These are phyloP conservation scores for Xanthostigma xanthostigma DNA, from an alignment of 2,888 invertebrate species.

Conservation along the genomic window DNA sequence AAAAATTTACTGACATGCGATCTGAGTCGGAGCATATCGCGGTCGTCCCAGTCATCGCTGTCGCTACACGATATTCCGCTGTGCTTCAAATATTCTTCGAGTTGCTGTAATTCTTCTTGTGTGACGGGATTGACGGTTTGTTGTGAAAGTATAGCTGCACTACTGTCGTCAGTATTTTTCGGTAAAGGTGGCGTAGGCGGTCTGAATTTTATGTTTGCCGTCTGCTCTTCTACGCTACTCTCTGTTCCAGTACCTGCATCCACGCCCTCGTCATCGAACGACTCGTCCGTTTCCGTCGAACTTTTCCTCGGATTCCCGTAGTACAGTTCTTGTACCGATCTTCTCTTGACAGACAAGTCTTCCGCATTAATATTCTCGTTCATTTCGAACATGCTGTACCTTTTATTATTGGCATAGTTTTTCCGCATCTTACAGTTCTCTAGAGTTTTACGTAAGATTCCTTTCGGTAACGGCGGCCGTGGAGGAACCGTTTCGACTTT, in stretches of 20 bases:
- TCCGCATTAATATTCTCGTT: conserved; percentile 34
- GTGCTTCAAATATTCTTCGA: conserved; percentile 55
- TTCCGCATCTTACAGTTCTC: conserved; percentile 36
- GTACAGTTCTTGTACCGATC: conserved; percentile 63
- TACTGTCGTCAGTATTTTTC: conserved; percentile 24
- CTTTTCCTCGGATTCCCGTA: conserved; percentile 38
- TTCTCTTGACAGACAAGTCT: conserved; percentile 40
- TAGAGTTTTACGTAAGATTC: conserved; percentile 51
- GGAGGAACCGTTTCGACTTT: conserved; percentile 45
- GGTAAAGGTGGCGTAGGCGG: conserved; percentile 38
- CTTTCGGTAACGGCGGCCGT: conserved; percentile 54
- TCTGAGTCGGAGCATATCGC: conserved; percentile 52
- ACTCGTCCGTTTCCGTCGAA: conserved; percentile 31
- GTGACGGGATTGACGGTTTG: conserved; percentile 20
- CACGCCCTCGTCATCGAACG: conserved; percentile 46
- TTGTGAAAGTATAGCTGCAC: conserved; percentile 13
- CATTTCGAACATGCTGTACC: conserved; percentile 73
- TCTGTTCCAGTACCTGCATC: conserved; percentile 35
- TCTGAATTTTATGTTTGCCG: conserved; percentile 33
- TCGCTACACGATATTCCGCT: conserved; percentile 56
- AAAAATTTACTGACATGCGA: conserved; percentile 57
- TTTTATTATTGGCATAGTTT: conserved; percentile 35
- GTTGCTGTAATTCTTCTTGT: conserved; percentile 48
- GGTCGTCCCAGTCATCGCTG: conserved; percentile 50
- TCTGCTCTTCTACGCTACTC: conserved; percentile 42